These are phyloP conservation scores for Tipula confusa DNA, from an alignment of 2,888 invertebrate genomes.

Conservation along the genomic window DNA sequence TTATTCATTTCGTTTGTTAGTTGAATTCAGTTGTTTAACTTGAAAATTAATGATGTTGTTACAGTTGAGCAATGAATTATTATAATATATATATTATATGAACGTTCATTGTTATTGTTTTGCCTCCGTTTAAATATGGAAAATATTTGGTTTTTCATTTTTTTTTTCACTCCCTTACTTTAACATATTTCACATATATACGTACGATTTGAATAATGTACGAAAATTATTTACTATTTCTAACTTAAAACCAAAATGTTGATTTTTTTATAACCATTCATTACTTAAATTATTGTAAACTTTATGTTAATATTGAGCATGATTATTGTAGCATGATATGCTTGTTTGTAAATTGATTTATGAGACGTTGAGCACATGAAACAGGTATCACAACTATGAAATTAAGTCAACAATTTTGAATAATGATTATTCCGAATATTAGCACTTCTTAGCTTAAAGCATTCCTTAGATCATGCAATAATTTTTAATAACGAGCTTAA, in stretches of 20 bases:
- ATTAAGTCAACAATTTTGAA: too few relatives aligned
- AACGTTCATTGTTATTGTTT: not conserved
- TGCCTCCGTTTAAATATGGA: not conserved
- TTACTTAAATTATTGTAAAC: not conserved
- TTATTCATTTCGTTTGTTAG: conserved; percentile 12
- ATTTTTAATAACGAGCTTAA: too few relatives aligned
- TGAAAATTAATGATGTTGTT: conserved; percentile 25
- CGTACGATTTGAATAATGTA: conserved; percentile 4
- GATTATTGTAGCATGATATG: not conserved
- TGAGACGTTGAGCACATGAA: too few relatives aligned
- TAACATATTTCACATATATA: too few relatives aligned
- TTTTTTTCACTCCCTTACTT: too few relatives aligned
- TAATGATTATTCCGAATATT: too few relatives aligned
- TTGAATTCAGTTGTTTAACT: not conserved
- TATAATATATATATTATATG: not conserved
- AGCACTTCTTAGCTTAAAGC: too few relatives aligned
- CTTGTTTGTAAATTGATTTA: not conserved
- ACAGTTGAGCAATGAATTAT: conserved; percentile 25
- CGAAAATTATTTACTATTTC: not conserved
- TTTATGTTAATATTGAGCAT: not conserved
- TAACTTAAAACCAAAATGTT: not conserved
- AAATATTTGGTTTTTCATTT: not conserved
- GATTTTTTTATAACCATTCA: not conserved
- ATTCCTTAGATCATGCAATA: too few relatives aligned
- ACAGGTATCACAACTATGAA: too few relatives aligned